A percentile compares a stretch with the other conserved stretches of the same genome.
These are phyloP conservation scores for Scomberomorus guttatus DNA, from an alignment of 2,797 vertebrate genomes.

Conservation along the genomic window DNA sequence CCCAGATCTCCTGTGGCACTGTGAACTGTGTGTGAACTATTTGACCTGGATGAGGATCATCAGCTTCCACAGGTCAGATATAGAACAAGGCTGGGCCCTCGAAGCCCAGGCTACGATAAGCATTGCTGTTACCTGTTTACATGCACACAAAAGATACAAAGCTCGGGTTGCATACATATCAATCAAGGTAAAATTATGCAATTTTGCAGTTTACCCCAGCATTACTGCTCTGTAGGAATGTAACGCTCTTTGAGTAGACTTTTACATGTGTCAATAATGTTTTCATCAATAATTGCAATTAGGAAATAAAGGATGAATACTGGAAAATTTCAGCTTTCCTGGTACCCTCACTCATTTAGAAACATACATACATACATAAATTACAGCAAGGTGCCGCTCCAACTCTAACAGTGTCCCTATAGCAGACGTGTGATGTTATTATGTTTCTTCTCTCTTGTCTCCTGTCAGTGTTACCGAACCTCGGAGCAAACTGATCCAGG, in stretches of 20 bases:
- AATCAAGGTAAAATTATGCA: background rate
- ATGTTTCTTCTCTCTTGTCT: slow-evolving; percentile 56
- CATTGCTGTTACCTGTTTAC: background rate
- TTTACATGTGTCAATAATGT: too few species aligned
- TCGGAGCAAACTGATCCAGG: slow-evolving; percentile 58
- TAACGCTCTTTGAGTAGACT: background rate
- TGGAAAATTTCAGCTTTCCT: background rate
- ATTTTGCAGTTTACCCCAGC: background rate
- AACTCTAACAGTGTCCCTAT: background rate
- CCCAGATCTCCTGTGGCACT: slow-evolving; percentile 59
- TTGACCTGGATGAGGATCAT: slow-evolving; percentile 48
- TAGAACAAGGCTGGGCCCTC: background rate
- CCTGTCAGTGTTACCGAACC: slow-evolving; percentile 28
- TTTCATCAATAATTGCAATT: background rate
- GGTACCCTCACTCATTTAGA: background rate
- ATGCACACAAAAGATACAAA: background rate
- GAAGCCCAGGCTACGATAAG: background rate
- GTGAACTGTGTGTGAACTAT: slow-evolving; percentile 53
- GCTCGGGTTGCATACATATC: background rate
- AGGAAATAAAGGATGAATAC: background rate
- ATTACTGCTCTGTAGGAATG: background rate
- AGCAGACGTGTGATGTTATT: slow-evolving; percentile 34
- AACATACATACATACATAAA: slow-evolving; percentile 1
- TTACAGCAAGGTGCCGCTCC: slow-evolving; percentile 3
- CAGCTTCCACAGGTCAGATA: slow-evolving; percentile 8